Evolutionary conservation across 2,797 vertebrate species (phyloP), one percentile per base, ranked within the genome.

Genomic region (Lophius americanus): DNA sequence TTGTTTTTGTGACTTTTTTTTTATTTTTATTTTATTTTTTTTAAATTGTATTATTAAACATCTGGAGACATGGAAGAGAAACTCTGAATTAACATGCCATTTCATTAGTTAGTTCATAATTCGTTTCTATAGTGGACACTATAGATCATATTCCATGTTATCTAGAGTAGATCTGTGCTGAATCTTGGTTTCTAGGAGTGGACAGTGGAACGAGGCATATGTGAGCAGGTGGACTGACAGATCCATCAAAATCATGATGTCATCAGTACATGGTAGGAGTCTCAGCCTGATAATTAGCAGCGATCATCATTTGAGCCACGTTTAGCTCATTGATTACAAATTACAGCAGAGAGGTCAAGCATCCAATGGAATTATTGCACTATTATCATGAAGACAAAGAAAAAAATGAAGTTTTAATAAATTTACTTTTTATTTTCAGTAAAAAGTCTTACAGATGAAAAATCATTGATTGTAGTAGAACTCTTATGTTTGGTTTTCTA

Each of bases 341-440:
- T 62, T 55, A 58, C 38, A 47, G 6, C 3, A 4, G 5, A n/a
- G 13, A n/a, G 46, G 10, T 42, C 7, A 8, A 42, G 39, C 5
- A 9, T 41, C 39, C 5, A 41, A 42, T 9, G 4, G 46, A 47
- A n/a, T 6, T 2, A 7, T 5, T 1, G 5, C n/a, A 6, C 9
- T 0, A 13, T 9, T 2, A 32, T 2, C 0, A 10, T 12, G 1
- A 12, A 52, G 3, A 62, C 10, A 46, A 3, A 4, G 0, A 54
- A 9, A 54, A 32, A 35, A 36, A 23, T n/a, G 9, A 11, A n/a
- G 3, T 71, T 76, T 62, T 53, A 57, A 78, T 70, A 67, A 81
- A 76, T 70, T 78, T 64, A 59, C 14, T 74, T 70, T 88, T 92
- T 89, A 86, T 89, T 91, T 70, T 85, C 64, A 85, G 73, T 64